A percentile compares a stretch with the other conserved stretches of the same genome.
Evolutionary conservation across 2,797 vertebrate genomes (phyloP).

Genomic region (Caiman crocodilus): DNA sequence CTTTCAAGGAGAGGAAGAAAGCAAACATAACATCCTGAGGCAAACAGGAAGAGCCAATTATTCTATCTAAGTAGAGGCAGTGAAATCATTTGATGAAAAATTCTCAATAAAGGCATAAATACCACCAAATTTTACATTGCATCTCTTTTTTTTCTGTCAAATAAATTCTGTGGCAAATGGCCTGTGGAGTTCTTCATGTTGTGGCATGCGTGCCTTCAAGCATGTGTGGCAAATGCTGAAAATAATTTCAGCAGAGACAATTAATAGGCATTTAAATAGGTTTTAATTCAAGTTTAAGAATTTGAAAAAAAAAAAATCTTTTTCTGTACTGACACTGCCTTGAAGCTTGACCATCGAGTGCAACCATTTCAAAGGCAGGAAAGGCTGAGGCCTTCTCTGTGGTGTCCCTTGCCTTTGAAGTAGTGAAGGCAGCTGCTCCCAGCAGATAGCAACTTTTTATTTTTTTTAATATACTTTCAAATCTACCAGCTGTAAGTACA

Average conservation of each 20-base stretch:
- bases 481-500: slow-evolving; percentile 74
- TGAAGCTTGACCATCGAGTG: slow-evolving; percentile 54
- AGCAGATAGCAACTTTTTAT: slow-evolving; percentile 72
- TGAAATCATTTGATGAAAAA: background rate
- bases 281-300: background rate
- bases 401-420: slow-evolving; percentile 77
- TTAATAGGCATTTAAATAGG: slow-evolving; percentile 2
- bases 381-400: slow-evolving; percentile 74
- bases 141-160: background rate
- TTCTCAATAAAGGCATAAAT: background rate
- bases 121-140: background rate
- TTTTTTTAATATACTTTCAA: slow-evolving; percentile 74
- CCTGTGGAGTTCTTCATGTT: background rate
- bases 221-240: background rate
- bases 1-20: background rate
- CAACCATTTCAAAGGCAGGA: slow-evolving; percentile 77
- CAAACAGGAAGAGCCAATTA: background rate
- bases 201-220: background rate
- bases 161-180: background rate
- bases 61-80: background rate
- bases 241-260: background rate
- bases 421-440: slow-evolving; percentile 75
- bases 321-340: slow-evolving; percentile 66
- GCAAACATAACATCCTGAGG: background rate
- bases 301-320: background rate